Evolutionary conservation across 2,113 vertebrate species (phyloP).

Genomic region (Elaphurus davidianus): DNA sequence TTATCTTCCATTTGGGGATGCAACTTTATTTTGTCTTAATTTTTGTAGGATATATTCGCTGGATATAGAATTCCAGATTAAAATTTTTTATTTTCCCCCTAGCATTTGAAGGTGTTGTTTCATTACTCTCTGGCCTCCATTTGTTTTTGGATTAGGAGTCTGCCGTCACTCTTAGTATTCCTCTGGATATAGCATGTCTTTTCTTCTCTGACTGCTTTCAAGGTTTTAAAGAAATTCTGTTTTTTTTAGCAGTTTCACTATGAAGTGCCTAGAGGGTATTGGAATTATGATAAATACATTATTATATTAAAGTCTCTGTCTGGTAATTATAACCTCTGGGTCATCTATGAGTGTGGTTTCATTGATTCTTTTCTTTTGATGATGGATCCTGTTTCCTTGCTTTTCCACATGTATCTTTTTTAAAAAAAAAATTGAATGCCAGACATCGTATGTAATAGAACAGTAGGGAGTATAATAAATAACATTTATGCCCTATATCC

Average conservation of each 20-base stretch:
- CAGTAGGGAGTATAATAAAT: neutral
- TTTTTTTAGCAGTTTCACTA: neutral
- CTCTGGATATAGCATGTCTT: neutral
- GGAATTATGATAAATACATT: neutral
- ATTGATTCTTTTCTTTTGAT: neutral
- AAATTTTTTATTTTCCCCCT: neutral
- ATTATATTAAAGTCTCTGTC: neutral
- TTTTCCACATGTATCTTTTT: neutral
- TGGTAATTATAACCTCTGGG: neutral
- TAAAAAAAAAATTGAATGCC: neutral
- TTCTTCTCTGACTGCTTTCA: neutral
- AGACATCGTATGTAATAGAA: neutral
- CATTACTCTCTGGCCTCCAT: neutral
- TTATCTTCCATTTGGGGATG: neutral
- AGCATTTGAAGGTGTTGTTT: neutral
- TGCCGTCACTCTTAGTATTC: neutral
- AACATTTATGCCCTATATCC: neutral
- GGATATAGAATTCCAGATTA: neutral
- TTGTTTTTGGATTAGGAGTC: neutral
- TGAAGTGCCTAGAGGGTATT: neutral
- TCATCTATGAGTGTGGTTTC: neutral
- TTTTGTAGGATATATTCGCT: neutral
- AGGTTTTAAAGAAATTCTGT: neutral
- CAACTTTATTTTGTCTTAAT: neutral
- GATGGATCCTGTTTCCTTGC: neutral